Evolutionary conservation across 2,113 vertebrate genomes (phyloP).

Genomic region (Progne subis): DNA sequence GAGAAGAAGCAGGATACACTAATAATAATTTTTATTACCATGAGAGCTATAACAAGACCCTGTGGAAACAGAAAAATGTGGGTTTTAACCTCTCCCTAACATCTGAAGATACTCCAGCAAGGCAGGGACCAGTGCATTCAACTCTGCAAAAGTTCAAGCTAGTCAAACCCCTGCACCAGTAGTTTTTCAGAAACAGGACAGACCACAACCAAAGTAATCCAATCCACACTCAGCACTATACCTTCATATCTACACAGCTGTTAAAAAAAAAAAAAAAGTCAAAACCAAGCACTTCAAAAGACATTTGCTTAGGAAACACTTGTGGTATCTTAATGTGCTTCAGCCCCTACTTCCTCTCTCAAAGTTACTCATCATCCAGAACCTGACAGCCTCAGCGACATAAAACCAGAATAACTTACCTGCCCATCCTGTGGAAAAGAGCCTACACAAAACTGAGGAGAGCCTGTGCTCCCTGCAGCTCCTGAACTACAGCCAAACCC

Average conservation of each 20-base stretch:
- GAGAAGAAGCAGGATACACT: background rate
- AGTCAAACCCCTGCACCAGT: background rate
- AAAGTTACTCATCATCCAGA: background rate
- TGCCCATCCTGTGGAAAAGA: rapidly evolving
- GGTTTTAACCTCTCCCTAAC: background rate
- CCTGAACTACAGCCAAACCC: rapidly evolving
- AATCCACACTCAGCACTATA: background rate
- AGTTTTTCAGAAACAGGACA: background rate
- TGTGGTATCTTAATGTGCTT: background rate
- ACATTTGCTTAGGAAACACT: background rate
- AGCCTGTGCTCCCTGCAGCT: rapidly evolving
- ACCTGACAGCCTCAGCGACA: rapidly evolving
- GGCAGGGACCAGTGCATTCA: rapidly evolving
- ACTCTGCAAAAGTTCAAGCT: background rate
- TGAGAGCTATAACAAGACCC: background rate
- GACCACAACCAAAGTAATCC: background rate
- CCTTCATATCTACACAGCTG: no score
- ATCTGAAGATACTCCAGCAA: background rate
- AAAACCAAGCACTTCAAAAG: background rate
- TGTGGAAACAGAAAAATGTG: background rate
- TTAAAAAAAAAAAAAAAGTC: background rate
- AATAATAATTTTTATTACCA: background rate
- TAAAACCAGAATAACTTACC: background rate
- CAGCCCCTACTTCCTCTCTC: background rate
- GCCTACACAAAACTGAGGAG: rapidly evolving